Percentiles rank a stretch among this genome's conserved stretches.
Conservation (phyloP, 2,888 invertebrate genomes). For the Pycnomerus fuliginosus region DNA sequence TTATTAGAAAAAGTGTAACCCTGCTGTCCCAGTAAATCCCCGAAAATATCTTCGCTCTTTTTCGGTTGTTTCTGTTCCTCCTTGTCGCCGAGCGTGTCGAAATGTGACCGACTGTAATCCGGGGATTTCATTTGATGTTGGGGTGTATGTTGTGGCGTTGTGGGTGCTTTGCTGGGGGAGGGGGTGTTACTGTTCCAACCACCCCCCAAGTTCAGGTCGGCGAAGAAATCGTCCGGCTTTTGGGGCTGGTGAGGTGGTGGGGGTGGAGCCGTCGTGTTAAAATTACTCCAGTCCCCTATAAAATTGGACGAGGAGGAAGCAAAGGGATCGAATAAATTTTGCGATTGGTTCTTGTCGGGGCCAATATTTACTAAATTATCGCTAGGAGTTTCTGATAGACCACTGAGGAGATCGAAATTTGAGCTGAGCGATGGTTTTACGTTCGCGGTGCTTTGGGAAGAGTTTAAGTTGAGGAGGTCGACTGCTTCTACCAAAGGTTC, state of each 20-base stretch:
- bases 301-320: constrained; percentile 49
- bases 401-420: constrained; percentile 64
- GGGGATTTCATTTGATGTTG: constrained; percentile 51
- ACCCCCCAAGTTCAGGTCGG: constrained; percentile 58
- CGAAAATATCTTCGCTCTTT: constrained; percentile 75
- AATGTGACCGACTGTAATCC: constrained; percentile 69
- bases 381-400: constrained; percentile 40
- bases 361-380: neutral
- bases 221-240: constrained; percentile 68
- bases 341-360: constrained; percentile 5
- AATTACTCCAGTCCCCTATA: constrained; percentile 43
- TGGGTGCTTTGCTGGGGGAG: constrained; percentile 37
- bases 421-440: constrained; percentile 45
- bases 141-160: constrained; percentile 50
- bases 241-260: constrained; percentile 44
- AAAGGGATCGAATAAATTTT: constrained; percentile 65
- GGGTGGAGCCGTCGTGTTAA: constrained; percentile 23
- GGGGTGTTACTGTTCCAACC: constrained; percentile 32
- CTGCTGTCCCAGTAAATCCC: constrained; percentile 86
- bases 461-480: constrained; percentile 60
- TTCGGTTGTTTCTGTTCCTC: constrained; percentile 32
- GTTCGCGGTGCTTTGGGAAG: constrained; percentile 24
- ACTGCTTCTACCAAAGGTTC: constrained; percentile 54
- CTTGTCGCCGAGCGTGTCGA: constrained; percentile 57
- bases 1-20: constrained; percentile 81